Percentiles rank a stretch among this genome's conserved stretches.
Conservation (phyloP, 2,113 vertebrate genomes). For the Leptocoma aspasia region DNA sequence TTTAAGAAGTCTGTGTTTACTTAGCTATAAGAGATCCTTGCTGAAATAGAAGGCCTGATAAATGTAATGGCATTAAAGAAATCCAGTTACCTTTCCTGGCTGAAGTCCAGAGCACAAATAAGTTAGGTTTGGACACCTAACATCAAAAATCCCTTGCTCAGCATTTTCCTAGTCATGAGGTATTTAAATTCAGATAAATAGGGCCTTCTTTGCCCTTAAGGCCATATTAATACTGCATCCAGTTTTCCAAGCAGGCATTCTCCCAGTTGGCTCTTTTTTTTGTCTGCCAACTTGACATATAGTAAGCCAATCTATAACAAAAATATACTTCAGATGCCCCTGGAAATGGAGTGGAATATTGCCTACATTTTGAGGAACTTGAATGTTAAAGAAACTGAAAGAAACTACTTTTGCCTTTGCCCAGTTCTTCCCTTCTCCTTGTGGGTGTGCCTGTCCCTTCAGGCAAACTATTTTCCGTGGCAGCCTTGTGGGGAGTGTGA, state of each 20-base stretch:
- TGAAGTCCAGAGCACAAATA: neutral
- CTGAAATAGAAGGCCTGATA: constrained; percentile 1
- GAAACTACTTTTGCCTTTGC: neutral
- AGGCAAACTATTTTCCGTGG: neutral
- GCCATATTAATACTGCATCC: neutral
- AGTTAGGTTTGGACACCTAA: constrained; percentile 1
- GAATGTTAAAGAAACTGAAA: neutral
- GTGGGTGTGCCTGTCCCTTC: neutral
- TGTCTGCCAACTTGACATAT: neutral
- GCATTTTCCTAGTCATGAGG: neutral
- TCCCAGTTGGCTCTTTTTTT: neutral
- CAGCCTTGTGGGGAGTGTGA: neutral
- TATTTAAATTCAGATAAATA: constrained; percentile 29
- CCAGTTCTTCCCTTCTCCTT: neutral
- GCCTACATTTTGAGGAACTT: neutral
- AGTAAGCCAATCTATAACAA: neutral
- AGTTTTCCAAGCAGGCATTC: constrained; percentile 5
- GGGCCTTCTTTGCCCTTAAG: neutral
- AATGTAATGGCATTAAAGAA: constrained; percentile 33
- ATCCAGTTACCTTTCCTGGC: constrained; percentile 37
- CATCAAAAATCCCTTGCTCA: constrained; percentile 2
- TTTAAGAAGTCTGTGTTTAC: constrained; percentile 1
- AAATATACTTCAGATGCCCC: neutral
- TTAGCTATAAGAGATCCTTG: neutral
- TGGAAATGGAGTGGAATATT: neutral